phyloP scores from a whole-genome alignment of 2,113 vertebrate species.

The Penelope pileata region DNA sequence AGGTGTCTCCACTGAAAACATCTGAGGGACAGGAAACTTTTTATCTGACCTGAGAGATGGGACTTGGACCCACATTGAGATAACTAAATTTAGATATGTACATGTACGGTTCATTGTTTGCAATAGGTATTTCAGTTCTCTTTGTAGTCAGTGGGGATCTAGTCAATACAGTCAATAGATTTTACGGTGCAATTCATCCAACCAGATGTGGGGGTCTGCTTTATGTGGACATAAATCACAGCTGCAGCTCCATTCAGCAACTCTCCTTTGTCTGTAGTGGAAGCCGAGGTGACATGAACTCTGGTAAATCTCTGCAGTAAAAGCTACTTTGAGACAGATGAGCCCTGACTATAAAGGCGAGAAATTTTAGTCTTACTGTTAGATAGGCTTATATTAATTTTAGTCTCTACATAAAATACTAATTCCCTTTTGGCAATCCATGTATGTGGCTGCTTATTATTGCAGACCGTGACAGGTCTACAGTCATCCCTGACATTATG shows the following conservation, averaged over 20 bases:
- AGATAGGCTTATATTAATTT: background rate
- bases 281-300: background rate
- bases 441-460: background rate
- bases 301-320: background rate
- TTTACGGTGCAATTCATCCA: constrained; percentile 3
- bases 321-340: background rate
- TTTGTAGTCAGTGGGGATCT: background rate
- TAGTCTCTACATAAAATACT: background rate
- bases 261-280: background rate
- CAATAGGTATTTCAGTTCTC: background rate
- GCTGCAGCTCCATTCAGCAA: background rate
- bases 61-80: background rate
- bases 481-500: background rate
- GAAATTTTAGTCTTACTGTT: background rate
- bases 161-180: background rate
- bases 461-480: background rate
- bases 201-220: background rate
- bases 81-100: background rate
- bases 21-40: background rate
- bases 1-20: background rate
- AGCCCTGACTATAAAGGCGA: background rate
- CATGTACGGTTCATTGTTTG: fast-evolving
- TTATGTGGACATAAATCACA: background rate
- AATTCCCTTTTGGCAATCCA: background rate
- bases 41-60: background rate